Conservation (phyloP, 2,113 vertebrate genomes). For the Pelmatolapia mariae region DNA sequence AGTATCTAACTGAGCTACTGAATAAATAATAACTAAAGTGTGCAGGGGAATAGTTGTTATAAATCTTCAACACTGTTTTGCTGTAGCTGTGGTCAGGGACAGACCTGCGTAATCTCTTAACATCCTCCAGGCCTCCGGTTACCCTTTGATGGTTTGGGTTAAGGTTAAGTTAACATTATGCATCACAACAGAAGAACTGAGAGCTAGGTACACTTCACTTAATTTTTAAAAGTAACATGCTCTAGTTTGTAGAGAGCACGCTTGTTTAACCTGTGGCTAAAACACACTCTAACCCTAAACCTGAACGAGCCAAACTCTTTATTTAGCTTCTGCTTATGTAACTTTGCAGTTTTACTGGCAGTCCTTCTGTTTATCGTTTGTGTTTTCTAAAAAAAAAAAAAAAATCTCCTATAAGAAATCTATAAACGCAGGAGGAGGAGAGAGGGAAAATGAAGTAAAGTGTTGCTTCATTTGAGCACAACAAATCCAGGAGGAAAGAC, state of each 20-base stretch:
- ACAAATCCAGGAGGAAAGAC: conserved; percentile 34
- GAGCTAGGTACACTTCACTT: background rate
- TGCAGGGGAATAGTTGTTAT: background rate
- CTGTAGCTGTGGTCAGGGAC: background rate
- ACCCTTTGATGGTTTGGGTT: background rate
- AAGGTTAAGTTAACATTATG: background rate
- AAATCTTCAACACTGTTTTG: background rate
- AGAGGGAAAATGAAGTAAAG: conserved; percentile 2
- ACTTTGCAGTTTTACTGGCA: conserved; percentile 26
- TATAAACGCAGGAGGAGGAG: background rate
- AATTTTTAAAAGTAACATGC: background rate
- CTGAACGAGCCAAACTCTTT: background rate
- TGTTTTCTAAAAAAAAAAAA: background rate
- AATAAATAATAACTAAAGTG: background rate
- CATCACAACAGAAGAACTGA: background rate
- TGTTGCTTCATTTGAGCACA: conserved; percentile 4
- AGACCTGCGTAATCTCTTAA: background rate
- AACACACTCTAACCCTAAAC: background rate
- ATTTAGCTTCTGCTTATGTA: background rate
- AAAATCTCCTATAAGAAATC: conserved; percentile 19
- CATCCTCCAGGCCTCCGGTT: background rate
- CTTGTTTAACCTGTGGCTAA: background rate
- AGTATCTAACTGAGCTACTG: background rate
- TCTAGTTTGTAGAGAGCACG: background rate
- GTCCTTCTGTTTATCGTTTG: conserved; percentile 5